Conservation (phyloP, 2,113 vertebrate genomes). For the Zapornia atra region DNA sequence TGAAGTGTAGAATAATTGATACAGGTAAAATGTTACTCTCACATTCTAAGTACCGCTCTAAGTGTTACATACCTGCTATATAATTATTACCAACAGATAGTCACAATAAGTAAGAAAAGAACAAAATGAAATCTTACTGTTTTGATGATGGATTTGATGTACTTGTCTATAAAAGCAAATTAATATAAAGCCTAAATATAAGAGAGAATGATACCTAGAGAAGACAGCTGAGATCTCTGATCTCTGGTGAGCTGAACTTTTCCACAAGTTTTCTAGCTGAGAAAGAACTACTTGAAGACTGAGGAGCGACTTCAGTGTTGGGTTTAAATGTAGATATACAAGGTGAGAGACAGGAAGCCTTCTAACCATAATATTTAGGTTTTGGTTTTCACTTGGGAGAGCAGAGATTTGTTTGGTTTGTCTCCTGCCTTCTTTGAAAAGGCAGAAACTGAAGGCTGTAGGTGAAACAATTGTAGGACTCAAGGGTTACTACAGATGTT, state of each 20-base stretch:
- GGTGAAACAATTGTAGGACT: not conserved
- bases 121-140: not conserved
- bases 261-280: not conserved
- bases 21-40: not conserved
- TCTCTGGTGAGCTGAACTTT: not conserved
- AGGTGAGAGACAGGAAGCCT: not conserved
- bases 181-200: not conserved
- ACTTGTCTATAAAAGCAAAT: not conserved
- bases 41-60: too few relatives aligned
- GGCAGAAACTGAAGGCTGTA: not conserved
- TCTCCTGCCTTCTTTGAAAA: slow-evolving; percentile 1
- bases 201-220: not conserved
- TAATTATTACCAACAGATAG: not conserved
- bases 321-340: not conserved
- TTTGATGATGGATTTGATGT: not conserved
- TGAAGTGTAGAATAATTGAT: not conserved
- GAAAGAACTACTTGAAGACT: not conserved
- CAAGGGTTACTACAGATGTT: not conserved
- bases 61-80: not conserved
- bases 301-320: not conserved
- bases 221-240: not conserved
- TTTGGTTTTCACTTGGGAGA: not conserved
- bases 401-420: not conserved
- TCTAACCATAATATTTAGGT: not conserved
- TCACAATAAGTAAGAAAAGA: not conserved